phyloP scores from a whole-genome alignment of 2,113 vertebrate species.

The Takifugu flavidus region DNA sequence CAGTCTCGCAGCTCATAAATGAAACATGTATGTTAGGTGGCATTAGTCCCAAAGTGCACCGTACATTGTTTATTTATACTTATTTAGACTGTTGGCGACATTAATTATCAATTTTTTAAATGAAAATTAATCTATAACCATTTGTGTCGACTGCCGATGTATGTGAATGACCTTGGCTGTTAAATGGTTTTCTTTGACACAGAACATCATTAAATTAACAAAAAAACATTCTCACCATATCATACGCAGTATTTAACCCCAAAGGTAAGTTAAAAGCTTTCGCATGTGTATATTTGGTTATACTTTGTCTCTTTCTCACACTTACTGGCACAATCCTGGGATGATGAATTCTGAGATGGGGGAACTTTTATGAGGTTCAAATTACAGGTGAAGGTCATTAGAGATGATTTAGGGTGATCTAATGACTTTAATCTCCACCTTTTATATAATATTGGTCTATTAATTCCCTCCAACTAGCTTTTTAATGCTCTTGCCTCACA shows the following conservation, averaged over 20 bases:
- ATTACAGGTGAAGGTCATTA: conserved; percentile 51
- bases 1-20: conserved; percentile 89
- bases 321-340: conserved; percentile 6
- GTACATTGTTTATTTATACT: conserved; percentile 75
- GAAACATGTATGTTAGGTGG: conserved; percentile 84
- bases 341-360: conserved; percentile 38
- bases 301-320: conserved; percentile 1
- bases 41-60: conserved; percentile 79
- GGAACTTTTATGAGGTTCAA: conserved; percentile 51
- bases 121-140: too few relatives aligned
- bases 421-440: conserved; percentile 52
- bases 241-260: conserved; percentile 1
- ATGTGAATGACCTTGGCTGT: background rate
- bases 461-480: conserved; percentile 44
- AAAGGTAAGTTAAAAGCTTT: background rate
- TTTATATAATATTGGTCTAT: conserved; percentile 52
- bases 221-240: background rate
- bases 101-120: conserved; percentile 12
- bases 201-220: background rate
- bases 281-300: background rate
- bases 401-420: conserved; percentile 43
- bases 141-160: too few relatives aligned
- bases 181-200: background rate
- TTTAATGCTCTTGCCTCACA: conserved; percentile 46
- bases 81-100: conserved; percentile 14